Conservation (phyloP, 2,797 vertebrate genomes). For the Melanotaenia pygmaea region DNA sequence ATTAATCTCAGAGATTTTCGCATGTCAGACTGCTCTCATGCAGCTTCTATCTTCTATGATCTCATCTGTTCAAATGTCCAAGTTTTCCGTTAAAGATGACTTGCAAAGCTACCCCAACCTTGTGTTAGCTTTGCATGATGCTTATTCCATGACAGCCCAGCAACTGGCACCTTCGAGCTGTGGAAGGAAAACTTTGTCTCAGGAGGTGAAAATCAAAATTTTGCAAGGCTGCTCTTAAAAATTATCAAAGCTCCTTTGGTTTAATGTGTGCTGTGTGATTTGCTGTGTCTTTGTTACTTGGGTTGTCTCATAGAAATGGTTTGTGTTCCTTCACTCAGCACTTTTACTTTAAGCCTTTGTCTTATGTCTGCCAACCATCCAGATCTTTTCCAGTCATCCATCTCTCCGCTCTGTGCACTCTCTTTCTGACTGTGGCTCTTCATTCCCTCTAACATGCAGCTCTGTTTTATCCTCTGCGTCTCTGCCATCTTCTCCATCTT, state of each 20-base stretch:
- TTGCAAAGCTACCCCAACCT: constrained; percentile 2
- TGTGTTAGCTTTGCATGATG: background rate
- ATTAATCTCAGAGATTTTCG: constrained; percentile 25
- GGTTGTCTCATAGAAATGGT: constrained; percentile 5
- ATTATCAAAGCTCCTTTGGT: background rate
- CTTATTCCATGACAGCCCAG: background rate
- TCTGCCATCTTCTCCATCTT: constrained; percentile 13
- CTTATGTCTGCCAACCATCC: constrained; percentile 29
- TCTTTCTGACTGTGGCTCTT: background rate
- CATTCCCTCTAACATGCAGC: background rate
- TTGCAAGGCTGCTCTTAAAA: constrained; percentile 14
- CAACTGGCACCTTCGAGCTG: constrained; percentile 5
- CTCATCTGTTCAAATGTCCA: background rate
- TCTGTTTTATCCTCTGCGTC: constrained; percentile 16
- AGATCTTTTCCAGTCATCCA: background rate
- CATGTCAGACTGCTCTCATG: constrained; percentile 15
- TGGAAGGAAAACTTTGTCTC: constrained; percentile 21
- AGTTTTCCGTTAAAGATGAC: background rate
- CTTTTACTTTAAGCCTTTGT: constrained; percentile 40
- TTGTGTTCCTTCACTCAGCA: constrained; percentile 13
- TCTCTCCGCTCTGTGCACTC: background rate
- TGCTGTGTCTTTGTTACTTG: constrained; percentile 12
- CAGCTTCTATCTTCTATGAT: constrained; percentile 6
- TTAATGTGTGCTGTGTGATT: background rate
- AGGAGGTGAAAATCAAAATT: background rate